Conservation (phyloP, 2,797 vertebrate genomes). For the Nothura maculosa region DNA sequence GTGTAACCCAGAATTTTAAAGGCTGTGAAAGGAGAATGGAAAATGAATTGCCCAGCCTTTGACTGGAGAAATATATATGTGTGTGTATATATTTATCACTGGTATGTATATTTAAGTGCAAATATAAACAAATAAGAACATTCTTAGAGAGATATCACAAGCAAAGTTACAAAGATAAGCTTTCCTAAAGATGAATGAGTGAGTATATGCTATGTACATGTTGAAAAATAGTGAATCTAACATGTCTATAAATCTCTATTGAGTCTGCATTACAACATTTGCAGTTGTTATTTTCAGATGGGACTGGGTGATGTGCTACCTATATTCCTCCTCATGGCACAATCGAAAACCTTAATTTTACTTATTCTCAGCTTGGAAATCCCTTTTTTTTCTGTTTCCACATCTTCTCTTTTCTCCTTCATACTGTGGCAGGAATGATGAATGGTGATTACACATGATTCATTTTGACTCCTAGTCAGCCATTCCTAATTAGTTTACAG, state of each 20-base stretch:
- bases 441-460: background rate
- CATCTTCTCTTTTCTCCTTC: background rate
- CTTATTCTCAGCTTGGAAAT: background rate
- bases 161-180: background rate
- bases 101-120: background rate
- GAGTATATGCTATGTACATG: background rate
- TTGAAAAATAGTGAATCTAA: background rate
- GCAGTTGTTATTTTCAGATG: background rate
- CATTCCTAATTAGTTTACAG: conserved; percentile 11
- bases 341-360: background rate
- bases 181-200: background rate
- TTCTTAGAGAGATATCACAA: background rate
- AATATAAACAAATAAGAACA: background rate
- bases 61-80: too few relatives aligned
- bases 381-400: background rate
- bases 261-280: background rate
- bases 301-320: background rate
- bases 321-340: accelerated
- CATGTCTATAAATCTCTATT: background rate
- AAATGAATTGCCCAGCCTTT: accelerated
- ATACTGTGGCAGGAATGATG: background rate
- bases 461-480: background rate
- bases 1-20: background rate
- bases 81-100: background rate
- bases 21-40: background rate